phyloP scores from a whole-genome alignment of 2,888 invertebrate species.

The Amiota communis region DNA sequence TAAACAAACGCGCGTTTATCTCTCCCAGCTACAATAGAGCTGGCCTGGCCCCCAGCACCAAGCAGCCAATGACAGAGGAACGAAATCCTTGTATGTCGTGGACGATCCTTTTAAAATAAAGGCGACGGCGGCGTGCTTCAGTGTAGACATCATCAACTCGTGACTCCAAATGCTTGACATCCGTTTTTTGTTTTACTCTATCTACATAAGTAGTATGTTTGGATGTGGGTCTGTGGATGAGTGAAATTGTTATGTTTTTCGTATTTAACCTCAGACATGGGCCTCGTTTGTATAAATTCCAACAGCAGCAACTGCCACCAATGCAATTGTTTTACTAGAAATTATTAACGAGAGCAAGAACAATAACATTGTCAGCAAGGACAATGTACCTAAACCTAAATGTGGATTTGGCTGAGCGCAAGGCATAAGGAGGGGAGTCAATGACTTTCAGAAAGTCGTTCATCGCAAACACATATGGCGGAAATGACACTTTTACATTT shows the following conservation, averaged over 20 bases:
- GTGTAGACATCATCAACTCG: constrained; percentile 39
- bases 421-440: constrained; percentile 29
- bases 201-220: too few species aligned
- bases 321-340: constrained; percentile 54
- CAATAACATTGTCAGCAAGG: constrained; percentile 43
- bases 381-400: constrained; percentile 14
- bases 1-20: constrained; percentile 71
- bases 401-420: too few species aligned
- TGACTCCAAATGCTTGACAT: constrained; percentile 49
- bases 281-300: constrained; percentile 64
- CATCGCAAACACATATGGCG: constrained; percentile 68
- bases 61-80: background rate
- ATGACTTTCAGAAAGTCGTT: constrained; percentile 50
- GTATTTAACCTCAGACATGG: constrained; percentile 67
- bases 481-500: constrained; percentile 66
- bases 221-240: background rate
- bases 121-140: constrained; percentile 40
- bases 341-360: constrained; percentile 60
- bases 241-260: constrained; percentile 63
- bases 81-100: background rate
- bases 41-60: background rate
- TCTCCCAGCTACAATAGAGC: constrained; percentile 53
- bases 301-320: constrained; percentile 47
- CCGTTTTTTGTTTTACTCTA: constrained; percentile 27
- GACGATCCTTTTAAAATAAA: constrained; percentile 4